phyloP scores from a whole-genome alignment of 1,140 invertebrate genomes.

The Drosophila melanogaster region Release_6_plus_ISO1_MT NT_033777.3:29677501-29678000 shows the following conservation, averaged over 20 bases:
- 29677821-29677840: constrained; percentile 88
- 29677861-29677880: constrained; percentile 90
- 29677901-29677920: constrained; percentile 92
- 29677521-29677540: constrained; percentile 72
- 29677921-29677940: constrained; percentile 90
- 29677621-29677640: constrained; percentile 61
- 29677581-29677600: neutral
- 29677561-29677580: constrained; percentile 14
- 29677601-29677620: constrained; percentile 13
- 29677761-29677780: constrained; percentile 84
- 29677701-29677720: constrained; percentile 55
- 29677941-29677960: constrained; percentile 89
- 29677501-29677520: constrained; percentile 61
- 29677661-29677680: constrained; percentile 72
- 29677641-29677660: constrained; percentile 67
- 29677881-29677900: constrained; percentile 94
- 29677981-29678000: constrained; percentile 86
- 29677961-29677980: constrained; percentile 92
- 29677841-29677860: constrained; percentile 89
- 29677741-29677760: constrained; percentile 25
- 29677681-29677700: constrained; percentile 62
- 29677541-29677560: constrained; percentile 64
- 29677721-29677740: neutral
- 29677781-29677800: constrained; percentile 86
- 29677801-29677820: constrained; percentile 89